These are phyloP conservation scores for Pseudoips prasinana DNA, from an alignment of 2,888 invertebrate genomes.

Conservation along the genomic window DNA sequence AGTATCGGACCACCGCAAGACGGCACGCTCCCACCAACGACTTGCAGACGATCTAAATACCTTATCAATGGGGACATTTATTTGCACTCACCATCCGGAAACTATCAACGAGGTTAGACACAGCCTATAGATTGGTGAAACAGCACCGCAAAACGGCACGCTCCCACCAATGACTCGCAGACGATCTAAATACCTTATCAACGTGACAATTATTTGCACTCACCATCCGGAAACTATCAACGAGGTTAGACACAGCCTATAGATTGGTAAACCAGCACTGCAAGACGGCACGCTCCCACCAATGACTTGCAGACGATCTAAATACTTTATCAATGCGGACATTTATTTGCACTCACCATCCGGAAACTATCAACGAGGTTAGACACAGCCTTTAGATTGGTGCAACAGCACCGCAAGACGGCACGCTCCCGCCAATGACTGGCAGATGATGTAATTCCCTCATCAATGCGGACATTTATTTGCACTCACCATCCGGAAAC, in stretches of 20 bases:
- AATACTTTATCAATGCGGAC: constrained; percentile 23
- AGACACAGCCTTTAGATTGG: no score
- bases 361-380: no score
- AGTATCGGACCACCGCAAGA: constrained; percentile 53
- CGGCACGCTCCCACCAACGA: constrained; percentile 29
- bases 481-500: no score
- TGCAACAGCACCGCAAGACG: constrained; percentile 42
- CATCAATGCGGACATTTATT: no score
- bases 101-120: no score
- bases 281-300: constrained; percentile 29
- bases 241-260: no score
- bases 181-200: constrained; percentile 30
- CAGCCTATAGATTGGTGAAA: no score
- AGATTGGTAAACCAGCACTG: no score
- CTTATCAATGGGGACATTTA: constrained; percentile 12
- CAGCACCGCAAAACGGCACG: constrained; percentile 40
- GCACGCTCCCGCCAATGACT: constrained; percentile 29
- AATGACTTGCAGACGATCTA: constrained; percentile 32
- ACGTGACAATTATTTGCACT: no score
- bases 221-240: no score
- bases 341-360: no score
- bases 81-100: no score
- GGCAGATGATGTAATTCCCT: constrained; percentile 33
- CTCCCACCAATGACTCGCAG: constrained; percentile 27
- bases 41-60: constrained; percentile 33